Conservation (phyloP, 2,113 vertebrate species). For the Hydropotes inermis region DNA sequence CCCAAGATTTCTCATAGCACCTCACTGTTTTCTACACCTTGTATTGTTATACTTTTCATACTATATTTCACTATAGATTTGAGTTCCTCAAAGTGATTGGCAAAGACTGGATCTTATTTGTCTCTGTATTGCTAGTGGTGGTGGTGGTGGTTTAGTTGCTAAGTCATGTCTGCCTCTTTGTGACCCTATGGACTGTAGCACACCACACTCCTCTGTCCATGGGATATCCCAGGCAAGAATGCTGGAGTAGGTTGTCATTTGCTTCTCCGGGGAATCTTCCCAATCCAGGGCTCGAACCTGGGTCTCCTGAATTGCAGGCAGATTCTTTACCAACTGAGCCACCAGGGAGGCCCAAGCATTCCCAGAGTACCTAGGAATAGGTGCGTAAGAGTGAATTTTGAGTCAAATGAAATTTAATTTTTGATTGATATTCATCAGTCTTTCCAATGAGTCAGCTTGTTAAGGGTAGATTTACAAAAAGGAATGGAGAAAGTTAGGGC, state of each 20-base stretch:
- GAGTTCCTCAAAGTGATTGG: not conserved
- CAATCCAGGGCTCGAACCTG: fast-evolving
- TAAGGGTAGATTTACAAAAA: not conserved
- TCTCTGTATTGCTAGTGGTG: not conserved
- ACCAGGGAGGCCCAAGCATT: not conserved
- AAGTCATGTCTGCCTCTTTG: fast-evolving
- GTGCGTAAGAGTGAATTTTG: not conserved
- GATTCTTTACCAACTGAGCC: not conserved
- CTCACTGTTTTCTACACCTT: not conserved
- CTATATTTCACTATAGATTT: not conserved
- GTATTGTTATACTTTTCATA: not conserved
- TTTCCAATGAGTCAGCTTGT: not conserved
- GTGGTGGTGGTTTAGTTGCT: not conserved
- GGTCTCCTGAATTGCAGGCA: not conserved
- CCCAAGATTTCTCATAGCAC: not conserved
- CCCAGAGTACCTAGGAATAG: not conserved
- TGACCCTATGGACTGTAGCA: not conserved
- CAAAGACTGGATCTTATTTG: not conserved
- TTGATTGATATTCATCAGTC: not conserved
- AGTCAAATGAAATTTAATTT: not conserved
- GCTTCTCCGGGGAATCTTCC: not conserved
- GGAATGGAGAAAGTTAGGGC: not conserved
- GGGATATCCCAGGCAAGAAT: not conserved
- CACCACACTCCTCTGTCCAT: not conserved
- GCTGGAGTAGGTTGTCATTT: not conserved